A percentile compares a stretch with the other conserved stretches of the same genome.
Conservation (phyloP, 2,113 vertebrate species). For the Hepsetus odoe region DNA sequence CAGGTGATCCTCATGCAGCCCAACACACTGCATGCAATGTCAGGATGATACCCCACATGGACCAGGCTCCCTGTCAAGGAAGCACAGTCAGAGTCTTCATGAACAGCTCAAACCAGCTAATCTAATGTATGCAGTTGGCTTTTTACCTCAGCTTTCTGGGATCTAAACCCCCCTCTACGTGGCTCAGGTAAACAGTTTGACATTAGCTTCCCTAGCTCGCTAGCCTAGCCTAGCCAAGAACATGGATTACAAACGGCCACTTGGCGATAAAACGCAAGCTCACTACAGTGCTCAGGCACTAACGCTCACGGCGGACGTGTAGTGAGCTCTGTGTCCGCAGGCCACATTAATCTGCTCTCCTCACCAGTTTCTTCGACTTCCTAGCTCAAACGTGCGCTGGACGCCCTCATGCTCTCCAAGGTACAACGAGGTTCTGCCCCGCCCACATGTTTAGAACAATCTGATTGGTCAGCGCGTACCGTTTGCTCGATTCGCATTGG, state of each 20-base stretch:
- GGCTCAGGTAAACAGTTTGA: constrained; percentile 9
- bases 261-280: no score
- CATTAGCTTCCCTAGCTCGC: constrained; percentile 56
- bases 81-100: not conserved
- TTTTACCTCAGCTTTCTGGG: no score
- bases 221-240: constrained; percentile 16
- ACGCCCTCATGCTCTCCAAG: constrained; percentile 29
- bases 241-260: no score
- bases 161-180: no score
- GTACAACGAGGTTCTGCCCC: not conserved
- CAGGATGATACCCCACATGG: constrained; percentile 22
- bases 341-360: not conserved
- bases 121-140: not conserved
- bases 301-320: no score
- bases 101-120: not conserved
- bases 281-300: no score
- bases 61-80: not conserved
- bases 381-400: not conserved
- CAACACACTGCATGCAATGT: constrained; percentile 38
- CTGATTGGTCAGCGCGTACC: not conserved
- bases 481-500: not conserved
- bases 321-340: not conserved
- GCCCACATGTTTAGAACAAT: not conserved
- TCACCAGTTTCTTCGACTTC: not conserved
- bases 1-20: constrained; percentile 3